phyloP scores from a whole-genome alignment of 2,888 invertebrate species.

The Drosophila mercatorum region DNA sequence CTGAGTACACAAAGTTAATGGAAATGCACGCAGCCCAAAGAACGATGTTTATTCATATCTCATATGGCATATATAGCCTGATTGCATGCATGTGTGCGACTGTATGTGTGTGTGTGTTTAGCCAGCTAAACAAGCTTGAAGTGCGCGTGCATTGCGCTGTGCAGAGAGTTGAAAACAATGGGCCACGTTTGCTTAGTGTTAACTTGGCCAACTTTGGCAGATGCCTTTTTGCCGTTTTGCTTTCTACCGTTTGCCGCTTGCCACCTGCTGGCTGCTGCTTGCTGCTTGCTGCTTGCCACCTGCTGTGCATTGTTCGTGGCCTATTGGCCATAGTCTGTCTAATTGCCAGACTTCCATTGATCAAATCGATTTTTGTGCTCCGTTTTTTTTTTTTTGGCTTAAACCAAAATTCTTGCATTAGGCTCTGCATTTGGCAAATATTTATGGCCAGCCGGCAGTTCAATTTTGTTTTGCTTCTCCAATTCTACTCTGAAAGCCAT shows the following conservation, averaged over 20 bases:
- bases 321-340: constrained; percentile 25
- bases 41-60: constrained; percentile 43
- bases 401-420: constrained; percentile 1
- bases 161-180: constrained; percentile 35
- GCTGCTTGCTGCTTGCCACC: constrained; percentile 11
- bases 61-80: constrained; percentile 19
- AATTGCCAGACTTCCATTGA: constrained; percentile 50
- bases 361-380: constrained; percentile 33
- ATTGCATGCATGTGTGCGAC: not conserved
- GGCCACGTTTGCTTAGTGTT: constrained; percentile 28
- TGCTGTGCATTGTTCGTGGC: constrained; percentile 34
- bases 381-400: constrained; percentile 8
- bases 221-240: constrained; percentile 13
- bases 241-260: constrained; percentile 19
- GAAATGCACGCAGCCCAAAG: constrained; percentile 53
- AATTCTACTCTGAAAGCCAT: constrained; percentile 1
- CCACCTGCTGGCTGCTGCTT: not conserved
- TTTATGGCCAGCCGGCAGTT: constrained; percentile 41
- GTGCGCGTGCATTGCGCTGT: constrained; percentile 27
- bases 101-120: constrained; percentile 13
- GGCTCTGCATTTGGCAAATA: constrained; percentile 58
- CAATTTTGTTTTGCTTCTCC: not conserved
- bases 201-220: constrained; percentile 32
- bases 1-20: constrained; percentile 69
- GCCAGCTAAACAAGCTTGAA: constrained; percentile 46